A percentile compares a stretch with the other conserved stretches of the same genome.
Evolutionary conservation across 2,888 invertebrate genomes (phyloP).

Genomic region (Meliscaeva auricollis): DNA sequence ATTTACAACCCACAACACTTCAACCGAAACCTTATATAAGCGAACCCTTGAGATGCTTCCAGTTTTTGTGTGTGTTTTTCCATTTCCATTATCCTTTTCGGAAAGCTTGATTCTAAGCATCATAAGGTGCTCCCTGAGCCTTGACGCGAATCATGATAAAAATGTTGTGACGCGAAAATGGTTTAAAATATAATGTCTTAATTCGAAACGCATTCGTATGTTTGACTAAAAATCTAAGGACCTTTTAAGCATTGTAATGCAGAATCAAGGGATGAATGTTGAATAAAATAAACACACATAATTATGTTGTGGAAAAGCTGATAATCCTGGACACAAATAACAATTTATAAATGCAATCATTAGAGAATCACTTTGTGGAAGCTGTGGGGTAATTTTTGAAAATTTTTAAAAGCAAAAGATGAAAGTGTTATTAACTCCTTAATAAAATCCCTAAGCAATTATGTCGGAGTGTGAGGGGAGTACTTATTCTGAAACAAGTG

Average conservation of each 20-base stretch:
- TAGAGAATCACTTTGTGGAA: background rate
- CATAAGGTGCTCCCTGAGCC: slow-evolving; percentile 35
- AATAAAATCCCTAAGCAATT: slow-evolving; percentile 18
- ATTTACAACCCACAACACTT: slow-evolving; percentile 27
- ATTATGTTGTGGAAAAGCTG: background rate
- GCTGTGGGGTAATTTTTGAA: background rate
- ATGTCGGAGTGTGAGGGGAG: slow-evolving; percentile 5
- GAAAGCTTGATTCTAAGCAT: slow-evolving; percentile 24
- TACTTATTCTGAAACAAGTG: slow-evolving; percentile 19
- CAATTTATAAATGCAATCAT: slow-evolving; percentile 15
- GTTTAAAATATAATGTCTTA: slow-evolving; percentile 18
- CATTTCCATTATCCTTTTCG: slow-evolving; percentile 24
- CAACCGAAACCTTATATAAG: slow-evolving; percentile 25
- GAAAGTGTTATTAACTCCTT: slow-evolving; percentile 47
- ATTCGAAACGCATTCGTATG: slow-evolving; percentile 20
- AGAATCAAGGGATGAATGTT: background rate
- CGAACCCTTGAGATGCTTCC: slow-evolving; percentile 37
- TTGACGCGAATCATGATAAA: slow-evolving; percentile 16
- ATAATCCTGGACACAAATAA: slow-evolving; percentile 13
- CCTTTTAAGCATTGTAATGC: background rate
- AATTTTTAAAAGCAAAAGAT: slow-evolving; percentile 45
- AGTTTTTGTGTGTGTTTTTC: slow-evolving; percentile 9
- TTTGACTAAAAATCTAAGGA: background rate
- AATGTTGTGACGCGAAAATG: slow-evolving; percentile 35
- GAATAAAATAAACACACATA: slow-evolving; percentile 1